Evolutionary conservation across 2,113 vertebrate genomes (phyloP), one percentile per base, ranked within the genome.

Genomic region (Jacana jacana): DNA sequence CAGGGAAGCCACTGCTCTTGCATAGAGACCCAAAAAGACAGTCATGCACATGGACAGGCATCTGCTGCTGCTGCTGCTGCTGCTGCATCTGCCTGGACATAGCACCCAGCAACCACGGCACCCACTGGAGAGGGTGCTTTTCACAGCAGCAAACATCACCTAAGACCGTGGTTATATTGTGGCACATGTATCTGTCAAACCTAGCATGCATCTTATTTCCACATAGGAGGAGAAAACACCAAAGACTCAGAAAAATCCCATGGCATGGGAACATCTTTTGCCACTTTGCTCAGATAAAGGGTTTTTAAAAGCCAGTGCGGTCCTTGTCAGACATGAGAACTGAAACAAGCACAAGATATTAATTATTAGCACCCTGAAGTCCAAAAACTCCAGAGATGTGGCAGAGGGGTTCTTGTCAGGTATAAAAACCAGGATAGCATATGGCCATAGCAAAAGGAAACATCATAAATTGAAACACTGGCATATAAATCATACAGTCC

Each of bases 331-430:
- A 75, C 71, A 48, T 7, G 7, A 90, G 86, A 88, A 94, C 55
- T 17, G 49, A 73, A 94, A 92, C 57, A 91, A 88, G 65, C 51
- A n/a, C 30, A 60, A 89, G 40, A 66, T 79, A 42, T 94, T 97
- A 79, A 87, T 97, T 97, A 91, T 96, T 92, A 95, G 96, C 72
- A 84, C 49, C 39, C 48, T 61, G 49, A 88, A 92, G 80, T 89
- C 72, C 64, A 84, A 40, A 93, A 95, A 52, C 66, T 90, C 86
- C 54, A 68, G 72, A 70, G 81, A 86, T 3, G 4, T 55, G 65
- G 81, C 49, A 80, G 75, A 96, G 79, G 54, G 24, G 13, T 90
- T 91, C 86, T 57, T 94, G 86, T 86, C 65, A 95, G 61, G 54
- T 86, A 71, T 82, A 54, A 92, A 95, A 95, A 69, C 19, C 57